Percentiles rank a stretch among this genome's conserved stretches.
phyloP scores from a whole-genome alignment of 1,140 invertebrate genomes.

The Bradynema listronoti region DNA sequence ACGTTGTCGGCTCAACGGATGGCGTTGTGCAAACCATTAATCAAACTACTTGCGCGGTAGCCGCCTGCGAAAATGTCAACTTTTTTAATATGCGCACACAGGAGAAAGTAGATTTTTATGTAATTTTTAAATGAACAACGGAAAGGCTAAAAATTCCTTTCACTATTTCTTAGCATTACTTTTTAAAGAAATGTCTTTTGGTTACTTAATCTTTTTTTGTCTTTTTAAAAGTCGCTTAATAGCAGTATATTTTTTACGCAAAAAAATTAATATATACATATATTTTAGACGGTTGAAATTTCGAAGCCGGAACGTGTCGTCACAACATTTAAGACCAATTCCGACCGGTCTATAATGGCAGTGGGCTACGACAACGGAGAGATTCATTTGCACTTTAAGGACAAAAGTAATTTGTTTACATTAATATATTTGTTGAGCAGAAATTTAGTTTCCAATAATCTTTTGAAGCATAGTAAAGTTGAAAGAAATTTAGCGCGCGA shows the following conservation, averaged over 20 bases:
- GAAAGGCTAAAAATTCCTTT: too few relatives aligned
- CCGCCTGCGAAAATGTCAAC: slow-evolving; percentile 82
- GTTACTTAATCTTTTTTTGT: too few relatives aligned
- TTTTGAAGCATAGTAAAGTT: too few relatives aligned
- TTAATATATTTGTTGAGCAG: slow-evolving; percentile 4
- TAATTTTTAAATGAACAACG: too few relatives aligned
- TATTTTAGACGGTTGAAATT: slow-evolving; percentile 39
- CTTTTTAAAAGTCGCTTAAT: too few relatives aligned
- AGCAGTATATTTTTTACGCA: too few relatives aligned
- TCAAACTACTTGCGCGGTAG: slow-evolving; percentile 70
- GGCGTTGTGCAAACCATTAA: slow-evolving; percentile 47
- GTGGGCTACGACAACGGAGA: slow-evolving; percentile 84
- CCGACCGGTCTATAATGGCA: slow-evolving; percentile 70
- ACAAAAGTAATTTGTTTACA: slow-evolving; percentile 16
- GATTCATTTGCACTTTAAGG: slow-evolving; percentile 69
- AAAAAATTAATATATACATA: too few relatives aligned
- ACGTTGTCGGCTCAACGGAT: slow-evolving; percentile 52
- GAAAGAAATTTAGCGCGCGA: slow-evolving; percentile 69
- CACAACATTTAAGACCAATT: slow-evolving; percentile 37
- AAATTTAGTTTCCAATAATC: slow-evolving; percentile 50
- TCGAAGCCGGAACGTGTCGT: slow-evolving; percentile 31
- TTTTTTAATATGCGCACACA: slow-evolving; percentile 85
- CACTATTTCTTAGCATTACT: slow-evolving; percentile 24
- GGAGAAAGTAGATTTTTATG: too few relatives aligned
- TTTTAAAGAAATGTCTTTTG: neutral